These are phyloP conservation scores for Phalloptychus januarius DNA, from an alignment of 2,797 vertebrate genomes.

Conservation along the genomic window DNA sequence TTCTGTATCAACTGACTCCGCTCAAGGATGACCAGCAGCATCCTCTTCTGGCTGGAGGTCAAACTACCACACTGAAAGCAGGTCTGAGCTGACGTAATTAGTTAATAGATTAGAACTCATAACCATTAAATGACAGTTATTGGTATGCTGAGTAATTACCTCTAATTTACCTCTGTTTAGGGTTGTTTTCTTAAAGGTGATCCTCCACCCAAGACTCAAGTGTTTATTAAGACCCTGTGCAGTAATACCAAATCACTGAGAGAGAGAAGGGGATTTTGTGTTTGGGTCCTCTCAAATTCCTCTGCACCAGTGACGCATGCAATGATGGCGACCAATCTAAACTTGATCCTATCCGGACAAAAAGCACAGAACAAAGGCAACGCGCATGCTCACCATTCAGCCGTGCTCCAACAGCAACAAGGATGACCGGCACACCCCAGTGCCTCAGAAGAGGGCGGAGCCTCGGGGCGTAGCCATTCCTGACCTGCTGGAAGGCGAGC, in stretches of 20 bases:
- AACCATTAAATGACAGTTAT: no score
- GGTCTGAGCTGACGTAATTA: no score
- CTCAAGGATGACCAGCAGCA: no score
- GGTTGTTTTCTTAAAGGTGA: neutral
- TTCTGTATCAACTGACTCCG: no score
- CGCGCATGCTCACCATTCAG: conserved; percentile 84
- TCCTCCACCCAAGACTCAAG: neutral
- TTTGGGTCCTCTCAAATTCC: conserved; percentile 10
- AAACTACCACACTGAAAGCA: no score
- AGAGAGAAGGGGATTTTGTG: conserved; percentile 1
- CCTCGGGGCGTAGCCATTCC: conserved; percentile 89
- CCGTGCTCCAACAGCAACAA: conserved; percentile 91
- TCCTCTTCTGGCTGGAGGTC: no score
- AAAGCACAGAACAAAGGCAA: conserved; percentile 10
- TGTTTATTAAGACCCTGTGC: neutral
- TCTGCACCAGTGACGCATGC: neutral
- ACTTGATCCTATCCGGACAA: neutral
- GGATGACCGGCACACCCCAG: conserved; percentile 90
- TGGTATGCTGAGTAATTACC: no score
- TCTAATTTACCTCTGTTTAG: neutral
- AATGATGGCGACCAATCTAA: conserved; percentile 3
- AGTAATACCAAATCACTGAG: conserved; percentile 11
- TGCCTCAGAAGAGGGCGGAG: conserved; percentile 90
- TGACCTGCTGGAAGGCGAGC: conserved; percentile 91
- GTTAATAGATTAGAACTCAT: no score